Evolutionary conservation across 2,888 invertebrate species (phyloP).

Genomic region (Ormia ochracea): DNA sequence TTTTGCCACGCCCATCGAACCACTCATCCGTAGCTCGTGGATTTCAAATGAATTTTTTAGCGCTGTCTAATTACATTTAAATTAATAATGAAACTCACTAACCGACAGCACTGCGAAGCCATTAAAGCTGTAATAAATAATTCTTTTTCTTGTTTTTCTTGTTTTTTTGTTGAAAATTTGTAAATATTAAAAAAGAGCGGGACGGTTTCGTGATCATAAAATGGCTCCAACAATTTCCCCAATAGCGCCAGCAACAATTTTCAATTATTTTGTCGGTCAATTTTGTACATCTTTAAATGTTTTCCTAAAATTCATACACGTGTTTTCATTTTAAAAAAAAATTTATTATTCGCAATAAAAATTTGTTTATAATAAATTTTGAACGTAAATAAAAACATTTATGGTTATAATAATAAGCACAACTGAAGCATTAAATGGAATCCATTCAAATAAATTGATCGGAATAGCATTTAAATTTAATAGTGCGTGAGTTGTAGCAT

Average conservation of each 20-base stretch:
- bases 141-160: no score
- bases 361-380: slow-evolving; percentile 21
- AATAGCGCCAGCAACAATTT: not conserved
- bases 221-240: not conserved
- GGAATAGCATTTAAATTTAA: not conserved
- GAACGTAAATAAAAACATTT: not conserved
- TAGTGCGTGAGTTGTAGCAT: no score
- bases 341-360: not conserved
- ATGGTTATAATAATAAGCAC: not conserved
- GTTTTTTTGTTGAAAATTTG: not conserved
- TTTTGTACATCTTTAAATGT: not conserved
- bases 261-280: not conserved
- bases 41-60: not conserved
- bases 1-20: no score
- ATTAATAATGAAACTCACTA: not conserved
- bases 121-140: not conserved
- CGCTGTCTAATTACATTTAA: not conserved
- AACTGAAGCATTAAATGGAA: not conserved
- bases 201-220: not conserved
- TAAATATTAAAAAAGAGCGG: not conserved
- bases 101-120: not conserved
- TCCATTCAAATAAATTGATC: not conserved
- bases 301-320: not conserved
- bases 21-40: no score
- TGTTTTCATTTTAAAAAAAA: not conserved